phyloP scores from a whole-genome alignment of 2,113 vertebrate genomes.

The Sebastes schlegelii region DNA sequence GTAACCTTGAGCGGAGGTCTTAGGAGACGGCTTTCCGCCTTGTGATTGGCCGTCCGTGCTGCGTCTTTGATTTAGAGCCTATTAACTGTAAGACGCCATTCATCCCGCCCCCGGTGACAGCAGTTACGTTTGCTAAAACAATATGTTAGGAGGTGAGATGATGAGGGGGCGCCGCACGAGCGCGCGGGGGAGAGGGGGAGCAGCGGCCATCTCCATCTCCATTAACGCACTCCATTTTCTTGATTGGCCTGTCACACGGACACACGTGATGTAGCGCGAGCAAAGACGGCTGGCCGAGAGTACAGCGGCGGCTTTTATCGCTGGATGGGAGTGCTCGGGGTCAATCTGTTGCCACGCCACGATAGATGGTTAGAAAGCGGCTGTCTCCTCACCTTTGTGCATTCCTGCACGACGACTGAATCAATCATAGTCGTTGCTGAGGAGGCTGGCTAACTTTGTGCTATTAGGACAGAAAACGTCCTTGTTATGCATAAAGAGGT shows the following conservation, averaged over 20 bases:
- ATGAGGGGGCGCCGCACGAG: conserved; percentile 48
- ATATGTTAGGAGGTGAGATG: conserved; percentile 78
- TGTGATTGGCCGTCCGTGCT: conserved; percentile 48
- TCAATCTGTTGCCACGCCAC: conserved; percentile 50
- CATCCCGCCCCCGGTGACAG: conserved; percentile 65
- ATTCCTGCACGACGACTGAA: conserved; percentile 48
- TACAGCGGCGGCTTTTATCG: conserved; percentile 65
- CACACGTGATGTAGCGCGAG: conserved; percentile 54
- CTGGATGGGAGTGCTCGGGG: conserved; percentile 46
- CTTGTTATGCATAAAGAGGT: conserved; percentile 15
- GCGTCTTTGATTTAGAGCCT: conserved; percentile 71
- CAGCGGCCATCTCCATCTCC: conserved; percentile 70
- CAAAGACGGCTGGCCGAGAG: conserved; percentile 47
- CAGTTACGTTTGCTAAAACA: conserved; percentile 72
- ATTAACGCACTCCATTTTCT: conserved; percentile 82
- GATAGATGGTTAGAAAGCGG: conserved; percentile 47
- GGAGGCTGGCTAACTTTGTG: conserved; percentile 17
- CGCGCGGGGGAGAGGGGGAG: background rate
- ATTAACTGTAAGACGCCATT: conserved; percentile 71
- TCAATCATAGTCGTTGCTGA: conserved; percentile 56
- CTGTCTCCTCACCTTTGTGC: conserved; percentile 13
- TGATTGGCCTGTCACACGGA: conserved; percentile 80
- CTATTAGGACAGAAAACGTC: conserved; percentile 22
- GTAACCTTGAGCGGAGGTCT: conserved; percentile 69
- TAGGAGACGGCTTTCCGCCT: conserved; percentile 38